Percentiles rank a stretch among this genome's conserved stretches.
These are phyloP conservation scores for Sturnira hondurensis DNA, from an alignment of 2,113 vertebrate species.

Conservation along the genomic window DNA sequence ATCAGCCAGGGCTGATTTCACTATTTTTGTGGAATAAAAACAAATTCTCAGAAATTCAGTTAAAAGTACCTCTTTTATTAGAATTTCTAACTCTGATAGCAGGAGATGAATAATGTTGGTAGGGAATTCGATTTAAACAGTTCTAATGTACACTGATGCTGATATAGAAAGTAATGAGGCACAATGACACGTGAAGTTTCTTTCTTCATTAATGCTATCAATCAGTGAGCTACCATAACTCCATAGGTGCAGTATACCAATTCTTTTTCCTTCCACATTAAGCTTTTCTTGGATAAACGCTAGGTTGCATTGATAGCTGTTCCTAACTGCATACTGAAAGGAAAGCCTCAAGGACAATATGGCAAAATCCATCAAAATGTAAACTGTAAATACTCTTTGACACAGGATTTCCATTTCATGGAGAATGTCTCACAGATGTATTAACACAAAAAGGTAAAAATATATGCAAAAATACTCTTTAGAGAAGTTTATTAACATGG, in stretches of 20 bases:
- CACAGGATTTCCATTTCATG: neutral
- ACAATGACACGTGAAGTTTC: neutral
- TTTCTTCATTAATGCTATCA: neutral
- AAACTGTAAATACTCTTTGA: neutral
- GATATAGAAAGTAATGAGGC: neutral
- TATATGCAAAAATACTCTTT: neutral
- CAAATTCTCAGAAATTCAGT: neutral
- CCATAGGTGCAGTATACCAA: neutral
- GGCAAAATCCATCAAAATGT: constrained; percentile 10
- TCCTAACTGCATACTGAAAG: neutral
- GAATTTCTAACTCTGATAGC: neutral
- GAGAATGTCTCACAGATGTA: neutral
- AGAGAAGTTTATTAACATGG: neutral
- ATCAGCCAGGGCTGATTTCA: too few relatives aligned
- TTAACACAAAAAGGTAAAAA: neutral
- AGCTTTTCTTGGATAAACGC: neutral
- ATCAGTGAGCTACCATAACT: neutral
- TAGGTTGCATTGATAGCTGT: neutral
- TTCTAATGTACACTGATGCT: neutral
- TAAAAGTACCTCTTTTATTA: neutral
- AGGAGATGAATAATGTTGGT: neutral
- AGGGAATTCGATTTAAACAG: neutral
- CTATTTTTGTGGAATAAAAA: neutral
- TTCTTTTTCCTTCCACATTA: neutral
- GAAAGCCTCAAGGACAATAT: neutral